Conservation (phyloP, 1,140 invertebrate species). For the Plectrocnemia conspersa region DNA sequence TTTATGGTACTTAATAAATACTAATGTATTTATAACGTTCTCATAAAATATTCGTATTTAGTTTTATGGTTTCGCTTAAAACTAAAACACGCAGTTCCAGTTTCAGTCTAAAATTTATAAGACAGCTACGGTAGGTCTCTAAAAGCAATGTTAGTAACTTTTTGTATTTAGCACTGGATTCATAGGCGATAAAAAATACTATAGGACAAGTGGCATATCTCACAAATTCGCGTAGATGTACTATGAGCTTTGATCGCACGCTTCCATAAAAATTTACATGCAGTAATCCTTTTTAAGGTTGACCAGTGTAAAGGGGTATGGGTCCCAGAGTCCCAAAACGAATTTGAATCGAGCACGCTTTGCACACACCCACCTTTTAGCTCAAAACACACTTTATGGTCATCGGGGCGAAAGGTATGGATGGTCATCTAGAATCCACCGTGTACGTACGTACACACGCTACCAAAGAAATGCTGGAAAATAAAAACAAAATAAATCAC, state of each 20-base stretch:
- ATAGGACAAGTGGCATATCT: no score
- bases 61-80: no score
- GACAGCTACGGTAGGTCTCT: no score
- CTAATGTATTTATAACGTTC: no score
- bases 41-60: no score
- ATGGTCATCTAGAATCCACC: neutral
- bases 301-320: conserved; percentile 7
- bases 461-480: neutral
- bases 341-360: conserved; percentile 32
- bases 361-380: conserved; percentile 20
- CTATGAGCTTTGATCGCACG: neutral
- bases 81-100: no score
- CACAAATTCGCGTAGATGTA: neutral
- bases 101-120: no score
- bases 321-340: conserved; percentile 31
- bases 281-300: neutral
- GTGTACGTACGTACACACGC: neutral
- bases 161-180: no score
- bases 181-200: no score
- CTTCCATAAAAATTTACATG: neutral
- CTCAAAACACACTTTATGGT: conserved; percentile 20
- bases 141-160: no score
- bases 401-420: conserved; percentile 18
- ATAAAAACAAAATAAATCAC: conserved; percentile 28
- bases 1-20: no score